Evolutionary conservation across 2,113 vertebrate species (phyloP).

Genomic region (Eclectus roratus): DNA sequence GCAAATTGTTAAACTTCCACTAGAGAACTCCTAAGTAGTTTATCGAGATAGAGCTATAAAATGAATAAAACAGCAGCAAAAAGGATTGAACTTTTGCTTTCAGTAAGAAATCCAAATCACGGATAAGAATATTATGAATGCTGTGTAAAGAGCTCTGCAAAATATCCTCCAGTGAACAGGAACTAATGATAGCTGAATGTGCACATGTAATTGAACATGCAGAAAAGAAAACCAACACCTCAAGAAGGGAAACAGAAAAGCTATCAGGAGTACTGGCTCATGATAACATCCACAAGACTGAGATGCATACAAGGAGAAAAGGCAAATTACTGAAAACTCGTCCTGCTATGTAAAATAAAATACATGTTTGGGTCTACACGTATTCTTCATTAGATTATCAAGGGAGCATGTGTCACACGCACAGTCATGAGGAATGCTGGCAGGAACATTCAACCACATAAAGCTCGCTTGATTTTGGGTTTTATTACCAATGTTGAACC

Average conservation of each 20-base stretch:
- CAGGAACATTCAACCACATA: neutral
- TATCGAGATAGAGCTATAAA: neutral
- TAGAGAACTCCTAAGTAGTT: neutral
- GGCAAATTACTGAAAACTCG: neutral
- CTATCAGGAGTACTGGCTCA: neutral
- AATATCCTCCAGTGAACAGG: constrained; percentile 41
- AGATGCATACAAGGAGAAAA: neutral
- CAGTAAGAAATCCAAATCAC: constrained; percentile 36
- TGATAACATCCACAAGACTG: neutral
- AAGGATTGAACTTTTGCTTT: constrained; percentile 24
- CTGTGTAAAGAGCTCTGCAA: constrained; percentile 5
- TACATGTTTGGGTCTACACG: neutral
- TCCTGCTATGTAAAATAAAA: neutral
- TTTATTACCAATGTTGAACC: neutral
- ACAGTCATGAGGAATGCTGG: neutral
- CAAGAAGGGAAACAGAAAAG: constrained; percentile 12
- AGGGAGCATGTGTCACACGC: neutral
- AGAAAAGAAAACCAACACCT: constrained; percentile 21
- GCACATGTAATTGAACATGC: constrained; percentile 40
- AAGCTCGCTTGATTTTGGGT: neutral
- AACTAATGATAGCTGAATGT: constrained; percentile 57
- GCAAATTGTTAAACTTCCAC: constrained; percentile 3
- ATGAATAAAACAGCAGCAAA: neutral
- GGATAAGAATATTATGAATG: constrained; percentile 7
- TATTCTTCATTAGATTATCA: constrained; percentile 14